Percentiles rank a stretch among this genome's conserved stretches.
Evolutionary conservation across 2,113 vertebrate species (phyloP).

Genomic region (Equus przewalskii): DNA sequence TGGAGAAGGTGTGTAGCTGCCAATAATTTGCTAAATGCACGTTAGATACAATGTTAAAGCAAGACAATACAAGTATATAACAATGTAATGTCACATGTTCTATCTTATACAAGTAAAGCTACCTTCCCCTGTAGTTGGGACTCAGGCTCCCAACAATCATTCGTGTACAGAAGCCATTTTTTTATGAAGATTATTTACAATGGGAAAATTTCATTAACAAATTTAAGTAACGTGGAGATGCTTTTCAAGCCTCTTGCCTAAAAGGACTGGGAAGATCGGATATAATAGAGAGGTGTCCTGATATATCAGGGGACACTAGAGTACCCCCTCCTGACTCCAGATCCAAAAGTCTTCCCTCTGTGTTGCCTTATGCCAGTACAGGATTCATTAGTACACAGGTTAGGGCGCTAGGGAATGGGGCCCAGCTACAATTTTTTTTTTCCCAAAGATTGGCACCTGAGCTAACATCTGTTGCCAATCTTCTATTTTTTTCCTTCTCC

Average conservation of each 20-base stretch:
- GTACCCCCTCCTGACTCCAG: neutral
- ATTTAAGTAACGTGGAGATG: neutral
- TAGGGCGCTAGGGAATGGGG: neutral
- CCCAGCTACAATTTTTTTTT: neutral
- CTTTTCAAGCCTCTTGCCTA: neutral
- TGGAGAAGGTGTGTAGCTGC: neutral
- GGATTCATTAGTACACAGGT: neutral
- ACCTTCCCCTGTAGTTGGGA: neutral
- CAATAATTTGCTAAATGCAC: neutral
- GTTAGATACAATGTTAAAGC: neutral
- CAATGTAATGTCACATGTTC: neutral
- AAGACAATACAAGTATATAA: neutral
- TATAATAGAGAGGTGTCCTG: neutral
- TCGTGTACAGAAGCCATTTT: neutral
- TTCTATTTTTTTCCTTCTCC: no score
- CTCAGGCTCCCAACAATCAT: neutral
- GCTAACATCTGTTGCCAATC: no score
- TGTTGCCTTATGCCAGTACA: neutral
- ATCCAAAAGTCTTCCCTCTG: neutral
- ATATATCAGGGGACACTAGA: neutral
- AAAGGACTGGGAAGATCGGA: neutral
- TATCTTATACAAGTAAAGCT: neutral
- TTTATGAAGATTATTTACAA: neutral
- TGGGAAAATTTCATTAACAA: neutral
- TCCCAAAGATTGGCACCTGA: no score